Evolutionary conservation across 2,113 vertebrate genomes (phyloP).

Genomic region (Benitochromis conjunctus): DNA sequence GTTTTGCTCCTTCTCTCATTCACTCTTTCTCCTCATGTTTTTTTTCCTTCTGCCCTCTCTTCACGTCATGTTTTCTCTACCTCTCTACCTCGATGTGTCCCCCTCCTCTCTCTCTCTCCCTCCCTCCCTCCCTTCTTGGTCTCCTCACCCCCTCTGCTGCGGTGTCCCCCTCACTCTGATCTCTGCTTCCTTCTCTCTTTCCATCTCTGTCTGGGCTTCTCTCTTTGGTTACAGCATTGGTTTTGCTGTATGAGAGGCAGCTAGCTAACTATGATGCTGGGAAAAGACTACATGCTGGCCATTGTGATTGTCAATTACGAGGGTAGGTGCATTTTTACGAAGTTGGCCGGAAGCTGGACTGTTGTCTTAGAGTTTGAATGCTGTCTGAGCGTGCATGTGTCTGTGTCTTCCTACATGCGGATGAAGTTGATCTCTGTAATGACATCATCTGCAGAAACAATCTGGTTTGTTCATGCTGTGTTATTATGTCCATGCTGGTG

Average conservation of each 20-base stretch:
- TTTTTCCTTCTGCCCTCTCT: neutral
- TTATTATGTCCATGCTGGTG: neutral
- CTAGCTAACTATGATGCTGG: slow-evolving; percentile 72
- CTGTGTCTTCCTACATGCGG: neutral
- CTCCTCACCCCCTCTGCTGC: neutral
- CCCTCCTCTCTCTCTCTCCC: neutral
- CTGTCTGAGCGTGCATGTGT: neutral
- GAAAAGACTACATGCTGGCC: slow-evolving; percentile 77
- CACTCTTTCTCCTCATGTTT: neutral
- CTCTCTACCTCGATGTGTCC: neutral
- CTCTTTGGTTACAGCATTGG: slow-evolving; percentile 46
- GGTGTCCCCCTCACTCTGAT: neutral
- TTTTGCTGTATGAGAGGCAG: slow-evolving; percentile 53
- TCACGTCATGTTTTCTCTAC: neutral
- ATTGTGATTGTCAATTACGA: slow-evolving; percentile 75
- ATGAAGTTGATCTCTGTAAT: slow-evolving; percentile 27
- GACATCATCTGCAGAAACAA: neutral
- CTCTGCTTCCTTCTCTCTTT: neutral
- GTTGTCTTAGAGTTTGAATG: slow-evolving; percentile 7
- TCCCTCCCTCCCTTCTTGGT: neutral
- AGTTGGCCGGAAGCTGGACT: neutral
- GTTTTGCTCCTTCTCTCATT: neutral
- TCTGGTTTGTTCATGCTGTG: neutral
- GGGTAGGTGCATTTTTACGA: slow-evolving; percentile 63
- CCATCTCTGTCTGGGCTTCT: slow-evolving; percentile 39